These are phyloP conservation scores for Heterotilapia buettikoferi DNA, from an alignment of 2,113 vertebrate genomes.

Conservation along the genomic window DNA sequence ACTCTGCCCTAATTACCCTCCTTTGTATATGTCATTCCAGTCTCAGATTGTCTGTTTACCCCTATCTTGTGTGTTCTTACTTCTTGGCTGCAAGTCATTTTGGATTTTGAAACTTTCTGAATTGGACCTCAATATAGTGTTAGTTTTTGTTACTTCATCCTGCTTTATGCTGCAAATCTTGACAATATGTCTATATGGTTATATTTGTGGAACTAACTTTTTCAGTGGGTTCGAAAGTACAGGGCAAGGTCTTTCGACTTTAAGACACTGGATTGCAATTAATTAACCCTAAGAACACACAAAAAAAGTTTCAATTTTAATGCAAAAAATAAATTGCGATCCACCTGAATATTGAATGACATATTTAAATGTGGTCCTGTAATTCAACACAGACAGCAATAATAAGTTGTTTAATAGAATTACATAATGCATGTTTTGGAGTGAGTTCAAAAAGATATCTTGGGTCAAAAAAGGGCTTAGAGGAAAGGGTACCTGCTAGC, in stretches of 20 bases:
- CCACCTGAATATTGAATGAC: neutral
- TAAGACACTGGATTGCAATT: neutral
- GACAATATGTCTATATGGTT: neutral
- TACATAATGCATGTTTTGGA: neutral
- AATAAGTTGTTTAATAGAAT: neutral
- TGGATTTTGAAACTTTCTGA: neutral
- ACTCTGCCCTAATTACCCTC: neutral
- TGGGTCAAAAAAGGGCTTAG: neutral
- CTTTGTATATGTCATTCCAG: neutral
- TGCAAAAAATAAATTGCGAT: neutral
- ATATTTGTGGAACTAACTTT: neutral
- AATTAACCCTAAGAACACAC: neutral
- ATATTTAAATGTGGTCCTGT: neutral
- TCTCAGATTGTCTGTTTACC: neutral
- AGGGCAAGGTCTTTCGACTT: neutral
- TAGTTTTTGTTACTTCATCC: neutral
- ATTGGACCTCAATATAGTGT: neutral
- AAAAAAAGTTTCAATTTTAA: neutral
- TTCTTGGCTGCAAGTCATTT: neutral
- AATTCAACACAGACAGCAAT: neutral
- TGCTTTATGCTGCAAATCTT: neutral
- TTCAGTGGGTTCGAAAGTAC: neutral
- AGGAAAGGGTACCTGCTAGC: neutral
- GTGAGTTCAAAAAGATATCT: neutral
- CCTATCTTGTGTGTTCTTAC: neutral